Percentiles rank a stretch among this genome's conserved stretches.
phyloP scores from a whole-genome alignment of 2,113 vertebrate genomes.

The Acrocephalus kingi region DNA sequence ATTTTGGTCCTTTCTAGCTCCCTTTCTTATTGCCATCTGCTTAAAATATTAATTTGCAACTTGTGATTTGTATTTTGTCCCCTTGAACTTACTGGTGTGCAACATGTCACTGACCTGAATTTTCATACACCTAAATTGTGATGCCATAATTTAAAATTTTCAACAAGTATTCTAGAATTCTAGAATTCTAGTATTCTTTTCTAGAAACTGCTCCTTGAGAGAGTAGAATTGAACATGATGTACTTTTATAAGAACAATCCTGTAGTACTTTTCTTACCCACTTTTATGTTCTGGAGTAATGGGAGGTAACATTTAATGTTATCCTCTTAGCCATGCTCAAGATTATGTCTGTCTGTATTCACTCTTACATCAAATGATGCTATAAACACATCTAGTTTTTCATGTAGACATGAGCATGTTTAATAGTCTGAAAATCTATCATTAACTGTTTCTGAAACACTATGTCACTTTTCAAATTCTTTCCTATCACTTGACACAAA shows the following conservation, averaged over 20 bases:
- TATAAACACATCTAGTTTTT: neutral
- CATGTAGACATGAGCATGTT: neutral
- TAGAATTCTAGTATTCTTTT: neutral
- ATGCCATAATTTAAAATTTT: neutral
- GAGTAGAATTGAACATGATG: neutral
- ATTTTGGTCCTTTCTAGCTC: neutral
- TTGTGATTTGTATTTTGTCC: neutral
- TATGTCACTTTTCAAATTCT: neutral
- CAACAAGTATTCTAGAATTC: neutral
- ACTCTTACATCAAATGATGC: neutral
- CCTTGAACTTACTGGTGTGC: neutral
- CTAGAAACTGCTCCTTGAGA: neutral
- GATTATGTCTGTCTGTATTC: neutral
- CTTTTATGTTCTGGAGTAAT: neutral
- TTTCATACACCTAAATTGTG: neutral
- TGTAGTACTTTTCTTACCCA: neutral
- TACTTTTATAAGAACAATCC: neutral
- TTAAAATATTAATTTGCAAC: neutral
- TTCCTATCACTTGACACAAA: neutral
- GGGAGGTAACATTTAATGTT: neutral
- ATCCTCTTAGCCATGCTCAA: neutral
- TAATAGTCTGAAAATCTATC: neutral
- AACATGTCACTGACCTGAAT: neutral
- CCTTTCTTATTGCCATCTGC: neutral
- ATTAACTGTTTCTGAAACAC: neutral